Evolutionary conservation across 2,113 vertebrate species (phyloP).

Genomic region (Syrmaticus mikado): DNA sequence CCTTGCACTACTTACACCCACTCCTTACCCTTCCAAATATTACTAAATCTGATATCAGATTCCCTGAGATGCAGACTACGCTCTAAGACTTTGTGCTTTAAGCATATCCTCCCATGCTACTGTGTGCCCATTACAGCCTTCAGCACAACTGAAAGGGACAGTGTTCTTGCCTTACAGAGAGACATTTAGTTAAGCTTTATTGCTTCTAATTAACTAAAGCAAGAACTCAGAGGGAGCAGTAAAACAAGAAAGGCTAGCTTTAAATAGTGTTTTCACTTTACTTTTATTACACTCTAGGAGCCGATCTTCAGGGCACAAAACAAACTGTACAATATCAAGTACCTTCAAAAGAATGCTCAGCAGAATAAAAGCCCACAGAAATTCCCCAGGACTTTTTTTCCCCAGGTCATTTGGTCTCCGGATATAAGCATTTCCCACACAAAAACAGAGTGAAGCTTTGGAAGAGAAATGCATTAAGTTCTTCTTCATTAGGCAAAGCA

Average conservation of each 20-base stretch:
- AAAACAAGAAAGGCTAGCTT: neutral
- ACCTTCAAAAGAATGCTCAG: neutral
- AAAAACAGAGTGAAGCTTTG: fast-evolving
- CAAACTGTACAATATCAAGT: neutral
- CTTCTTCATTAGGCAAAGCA: neutral
- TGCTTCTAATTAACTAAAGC: neutral
- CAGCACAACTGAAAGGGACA: neutral
- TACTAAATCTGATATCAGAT: neutral
- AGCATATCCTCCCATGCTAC: neutral
- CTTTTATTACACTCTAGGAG: neutral
- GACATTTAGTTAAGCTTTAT: neutral
- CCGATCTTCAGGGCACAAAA: neutral
- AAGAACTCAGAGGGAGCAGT: neutral
- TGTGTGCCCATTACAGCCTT: neutral
- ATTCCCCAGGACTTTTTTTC: neutral
- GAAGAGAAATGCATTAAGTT: neutral
- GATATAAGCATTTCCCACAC: neutral
- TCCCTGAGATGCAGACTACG: neutral
- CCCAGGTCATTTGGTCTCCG: neutral
- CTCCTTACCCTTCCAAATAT: neutral
- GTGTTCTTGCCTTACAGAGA: neutral
- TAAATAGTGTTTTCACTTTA: neutral
- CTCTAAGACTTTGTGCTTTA: neutral
- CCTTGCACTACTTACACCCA: neutral
- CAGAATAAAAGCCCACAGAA: neutral